Base-by-base conservation (phyloP, 2,113 vertebrate species). In the Rhinogobius similis region DNA sequence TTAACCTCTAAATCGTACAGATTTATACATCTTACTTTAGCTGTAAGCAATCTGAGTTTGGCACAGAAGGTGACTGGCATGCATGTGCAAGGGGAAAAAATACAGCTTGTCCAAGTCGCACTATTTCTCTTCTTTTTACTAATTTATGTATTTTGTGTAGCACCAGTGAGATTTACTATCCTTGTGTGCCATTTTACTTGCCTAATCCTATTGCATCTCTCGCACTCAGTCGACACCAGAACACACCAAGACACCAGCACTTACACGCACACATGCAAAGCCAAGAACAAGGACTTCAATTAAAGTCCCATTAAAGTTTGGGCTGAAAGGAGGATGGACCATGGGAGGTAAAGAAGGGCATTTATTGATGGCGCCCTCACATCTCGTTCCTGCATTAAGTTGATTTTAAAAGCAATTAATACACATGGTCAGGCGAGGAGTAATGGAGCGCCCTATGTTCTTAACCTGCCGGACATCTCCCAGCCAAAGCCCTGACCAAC, bases 341-440 rank as follows among this genome's bases (percentile, higher is more conserved):
- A 76, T 23, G 67, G 73, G 70, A 91, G 81, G 84, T 83, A 83
- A 81, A 81, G 85, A 94, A 85, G 89, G 95, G 95, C 95, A 94
- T 94, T 96, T 96, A 96, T 96, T 95, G 96, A 97, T 96, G 95
- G 94, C 91, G 94, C 94, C 95, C 94, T 97, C 96, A 96, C 95
- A 97, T 96, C 89, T 95, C 92, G 94, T 95, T 95, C 93, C 94
- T 94, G 95, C 94, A 97, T 97, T 97, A 97, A 96, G 95, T 96
- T 96, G 95, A 97, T 96, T 96, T 97, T 97, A 96, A 98, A 96
- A 96, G 95, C 96, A 97, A 97, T 98, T 97, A 97, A 97, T 97
- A 97, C 93, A 96, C 95, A 96, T 93, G 94, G 96, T 97, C 96
- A 96, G 94, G 94, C 62, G 93, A 95, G 94, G 94, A 96, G 94